Evolutionary conservation across 2,797 vertebrate genomes (phyloP), one percentile per base, ranked within the genome.

Genomic region (Dromococcyx pavoninus): DNA sequence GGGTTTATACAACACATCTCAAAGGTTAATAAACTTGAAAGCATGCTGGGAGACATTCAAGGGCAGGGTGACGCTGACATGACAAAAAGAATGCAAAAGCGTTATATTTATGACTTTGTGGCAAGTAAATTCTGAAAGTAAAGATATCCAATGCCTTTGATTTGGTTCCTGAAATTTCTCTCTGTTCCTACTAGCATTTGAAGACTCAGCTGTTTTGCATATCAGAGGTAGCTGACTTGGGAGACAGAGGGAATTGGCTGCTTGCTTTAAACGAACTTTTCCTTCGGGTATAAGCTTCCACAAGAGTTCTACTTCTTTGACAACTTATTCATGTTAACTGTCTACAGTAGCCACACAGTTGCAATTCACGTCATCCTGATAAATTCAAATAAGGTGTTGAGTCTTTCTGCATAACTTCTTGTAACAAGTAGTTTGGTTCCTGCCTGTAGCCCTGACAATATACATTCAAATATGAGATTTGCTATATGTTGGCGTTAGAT

Each of bases 21-120:
- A 50, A 89, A 92, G 89, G 91, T 95, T 82, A 64, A 92, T 67
- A 78, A 95, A 96, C 88, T 92, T 89, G 89, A 76, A 73, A 73
- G 85, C 78, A 53, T 51, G 48, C 56, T 77, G 85, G 82, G 91
- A 94, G 88, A 82, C 67, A 50, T 80, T 91, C 94, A 85, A 93
- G 92, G 95, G 77, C 86, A 78, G 75, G 58, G 76, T 74, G 32
- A 67, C 91, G 95, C 70, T 3, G 2, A 17, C 66, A 66, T 56
- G 51, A 92, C 89, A 91, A 81, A 92, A 93, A 84, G 89, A 83
- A 88, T 57, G 88, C 79, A 89, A 37, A 92, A 89, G 22, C 19
- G 0, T 58, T 81, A 30, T 78, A 79, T 95, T 95, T 95, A 88
- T 86, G 81, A 70, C 92, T 95, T 83, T 57, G 79, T 88, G 71